These are phyloP conservation scores for Diabrotica virgifera DNA, from an alignment of 1,140 invertebrate genomes.

Conservation along the genomic window DNA sequence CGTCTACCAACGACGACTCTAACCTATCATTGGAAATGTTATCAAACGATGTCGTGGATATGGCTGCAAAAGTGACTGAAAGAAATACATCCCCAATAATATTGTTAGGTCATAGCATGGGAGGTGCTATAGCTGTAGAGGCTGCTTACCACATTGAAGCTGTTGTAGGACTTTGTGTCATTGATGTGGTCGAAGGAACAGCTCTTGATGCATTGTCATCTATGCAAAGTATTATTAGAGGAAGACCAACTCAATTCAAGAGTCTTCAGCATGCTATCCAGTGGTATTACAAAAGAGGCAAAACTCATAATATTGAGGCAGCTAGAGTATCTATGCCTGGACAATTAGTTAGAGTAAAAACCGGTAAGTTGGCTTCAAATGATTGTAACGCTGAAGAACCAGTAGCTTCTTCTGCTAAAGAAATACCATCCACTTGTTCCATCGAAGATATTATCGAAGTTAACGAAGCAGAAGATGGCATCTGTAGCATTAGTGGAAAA, in stretches of 20 bases:
- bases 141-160: constrained; percentile 64
- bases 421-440: neutral
- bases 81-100: constrained; percentile 66
- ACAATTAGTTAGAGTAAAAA: constrained; percentile 73
- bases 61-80: constrained; percentile 61
- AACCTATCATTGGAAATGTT: constrained; percentile 84
- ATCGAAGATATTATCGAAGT: constrained; percentile 50
- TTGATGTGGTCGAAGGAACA: constrained; percentile 97
- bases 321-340: constrained; percentile 95
- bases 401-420: constrained; percentile 6
- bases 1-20: constrained; percentile 74
- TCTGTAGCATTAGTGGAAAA: constrained; percentile 34
- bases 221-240: constrained; percentile 92
- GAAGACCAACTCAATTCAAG: constrained; percentile 81
- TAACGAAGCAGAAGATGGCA: constrained; percentile 55
- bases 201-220: constrained; percentile 91
- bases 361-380: constrained; percentile 63
- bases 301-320: constrained; percentile 88
- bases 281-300: constrained; percentile 94
- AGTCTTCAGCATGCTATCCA: constrained; percentile 90
- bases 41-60: constrained; percentile 73
- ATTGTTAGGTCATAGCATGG: constrained; percentile 94
- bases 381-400: constrained; percentile 48
- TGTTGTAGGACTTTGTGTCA: constrained; percentile 82
- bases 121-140: constrained; percentile 90